Conservation (phyloP, 2,888 invertebrate species). For the Omphaloscelis lunosa region DNA sequence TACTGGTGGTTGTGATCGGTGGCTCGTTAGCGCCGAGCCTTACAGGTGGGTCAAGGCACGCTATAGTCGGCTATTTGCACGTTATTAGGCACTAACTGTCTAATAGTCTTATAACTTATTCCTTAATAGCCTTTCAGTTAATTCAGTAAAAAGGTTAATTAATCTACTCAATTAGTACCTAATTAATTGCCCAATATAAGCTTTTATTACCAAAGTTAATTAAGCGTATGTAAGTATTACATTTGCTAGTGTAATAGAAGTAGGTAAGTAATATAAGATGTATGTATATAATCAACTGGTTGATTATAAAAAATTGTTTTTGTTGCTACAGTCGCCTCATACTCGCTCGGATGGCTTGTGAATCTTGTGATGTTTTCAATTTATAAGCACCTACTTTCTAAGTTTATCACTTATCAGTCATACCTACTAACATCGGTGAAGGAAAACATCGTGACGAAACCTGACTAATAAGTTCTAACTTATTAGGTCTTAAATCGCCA, state of each 20-base stretch:
- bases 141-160: not conserved
- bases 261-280: not conserved
- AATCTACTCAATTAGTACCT: not conserved
- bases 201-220: not conserved
- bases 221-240: not conserved
- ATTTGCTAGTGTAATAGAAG: not conserved
- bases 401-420: not conserved
- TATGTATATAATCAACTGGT: not conserved
- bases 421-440: not conserved
- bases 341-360: not conserved
- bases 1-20: too few species aligned
- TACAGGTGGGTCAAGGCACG: not conserved
- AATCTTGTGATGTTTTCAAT: not conserved
- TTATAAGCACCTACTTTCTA: not conserved
- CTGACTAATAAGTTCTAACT: not conserved
- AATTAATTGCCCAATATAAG: not conserved
- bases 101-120: not conserved
- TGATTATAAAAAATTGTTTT: not conserved
- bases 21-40: not conserved
- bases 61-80: not conserved
- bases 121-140: not conserved
- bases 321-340: not conserved
- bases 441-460: not conserved
- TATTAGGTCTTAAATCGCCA: too few species aligned
- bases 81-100: not conserved